Evolutionary conservation across 2,113 vertebrate genomes (phyloP).

Genomic region (Acrocephalus kingi): DNA sequence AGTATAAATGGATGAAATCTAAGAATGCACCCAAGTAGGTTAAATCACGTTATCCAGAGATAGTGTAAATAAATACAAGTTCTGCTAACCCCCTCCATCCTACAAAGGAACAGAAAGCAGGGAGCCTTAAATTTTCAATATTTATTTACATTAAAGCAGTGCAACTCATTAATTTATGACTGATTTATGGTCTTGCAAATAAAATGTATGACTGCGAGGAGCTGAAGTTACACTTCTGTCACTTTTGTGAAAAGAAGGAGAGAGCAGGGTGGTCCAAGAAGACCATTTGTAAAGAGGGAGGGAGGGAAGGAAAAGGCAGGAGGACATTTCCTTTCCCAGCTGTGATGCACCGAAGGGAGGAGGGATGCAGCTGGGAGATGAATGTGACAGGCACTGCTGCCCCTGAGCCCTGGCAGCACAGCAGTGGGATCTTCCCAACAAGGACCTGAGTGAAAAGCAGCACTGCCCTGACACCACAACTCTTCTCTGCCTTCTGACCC

Average conservation of each 20-base stretch:
- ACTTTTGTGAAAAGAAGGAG: not conserved
- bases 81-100: not conserved
- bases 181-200: not conserved
- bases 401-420: not conserved
- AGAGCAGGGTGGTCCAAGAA: not conserved
- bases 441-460: not conserved
- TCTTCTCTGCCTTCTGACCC: not conserved
- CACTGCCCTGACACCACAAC: too few species aligned
- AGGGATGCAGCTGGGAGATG: not conserved
- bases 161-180: not conserved
- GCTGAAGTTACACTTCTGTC: not conserved
- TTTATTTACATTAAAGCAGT: not conserved
- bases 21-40: not conserved
- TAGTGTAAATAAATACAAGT: not conserved
- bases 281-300: not conserved
- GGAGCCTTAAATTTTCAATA: not conserved
- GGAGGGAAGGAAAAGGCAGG: not conserved
- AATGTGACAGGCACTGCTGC: not conserved
- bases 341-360: not conserved
- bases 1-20: not conserved
- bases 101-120: not conserved
- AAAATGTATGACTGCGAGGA: not conserved
- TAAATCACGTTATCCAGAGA: not conserved
- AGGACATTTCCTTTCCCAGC: not conserved
- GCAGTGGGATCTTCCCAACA: not conserved